Conservation (phyloP, 2,888 invertebrate genomes). For the Pyrochroa serraticornis region DNA sequence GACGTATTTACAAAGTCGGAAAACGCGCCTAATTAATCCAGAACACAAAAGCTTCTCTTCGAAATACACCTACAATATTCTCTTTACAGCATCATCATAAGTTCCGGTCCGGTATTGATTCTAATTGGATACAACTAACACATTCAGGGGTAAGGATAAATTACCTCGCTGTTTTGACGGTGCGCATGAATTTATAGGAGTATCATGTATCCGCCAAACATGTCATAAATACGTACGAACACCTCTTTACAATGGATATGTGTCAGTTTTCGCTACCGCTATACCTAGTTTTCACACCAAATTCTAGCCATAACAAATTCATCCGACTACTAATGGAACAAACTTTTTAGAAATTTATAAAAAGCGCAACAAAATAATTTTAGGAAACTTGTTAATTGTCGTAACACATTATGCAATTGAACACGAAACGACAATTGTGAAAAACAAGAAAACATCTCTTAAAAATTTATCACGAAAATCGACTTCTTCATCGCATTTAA, state of each 20-base stretch:
- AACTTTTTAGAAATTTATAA: no score
- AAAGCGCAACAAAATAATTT: no score
- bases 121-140: slow-evolving; percentile 16
- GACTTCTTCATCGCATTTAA: not conserved
- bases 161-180: slow-evolving; percentile 8
- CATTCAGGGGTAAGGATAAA: slow-evolving; percentile 1
- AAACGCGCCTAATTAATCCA: no score
- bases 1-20: no score
- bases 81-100: no score
- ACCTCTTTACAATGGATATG: slow-evolving; percentile 23
- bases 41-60: no score
- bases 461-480: not conserved
- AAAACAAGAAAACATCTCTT: no score
- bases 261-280: slow-evolving; percentile 16
- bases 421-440: no score
- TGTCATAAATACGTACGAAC: slow-evolving; percentile 19
- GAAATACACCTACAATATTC: no score
- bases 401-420: no score
- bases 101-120: slow-evolving; percentile 7
- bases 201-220: slow-evolving; percentile 21
- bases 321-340: no score
- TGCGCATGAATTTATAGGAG: slow-evolving; percentile 18
- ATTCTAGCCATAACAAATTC: slow-evolving; percentile 15
- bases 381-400: no score
- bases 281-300: slow-evolving; percentile 17